Evolutionary conservation across 2,113 vertebrate genomes (phyloP).

Genomic region (Oncorhynchus masou): DNA sequence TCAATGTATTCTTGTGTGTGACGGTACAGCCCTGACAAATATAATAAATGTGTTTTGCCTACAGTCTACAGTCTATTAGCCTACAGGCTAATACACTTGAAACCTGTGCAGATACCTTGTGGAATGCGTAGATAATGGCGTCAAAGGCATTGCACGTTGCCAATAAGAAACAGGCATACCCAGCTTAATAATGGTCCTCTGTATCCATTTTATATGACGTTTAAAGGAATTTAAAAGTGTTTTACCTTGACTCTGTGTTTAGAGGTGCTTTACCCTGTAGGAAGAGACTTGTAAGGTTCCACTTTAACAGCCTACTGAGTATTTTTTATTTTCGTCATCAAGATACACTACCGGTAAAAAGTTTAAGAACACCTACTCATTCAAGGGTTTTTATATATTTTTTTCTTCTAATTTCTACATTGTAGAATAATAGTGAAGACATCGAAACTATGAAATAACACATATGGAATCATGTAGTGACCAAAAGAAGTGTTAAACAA

Average conservation of each 20-base stretch:
- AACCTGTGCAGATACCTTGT: conserved; percentile 12
- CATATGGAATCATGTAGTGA: too few relatives aligned
- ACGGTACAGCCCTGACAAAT: not conserved
- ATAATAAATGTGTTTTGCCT: conserved; percentile 2
- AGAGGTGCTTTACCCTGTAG: not conserved
- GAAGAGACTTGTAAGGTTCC: not conserved
- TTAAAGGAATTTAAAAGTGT: not conserved
- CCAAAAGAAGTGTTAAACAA: too few relatives aligned
- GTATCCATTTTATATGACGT: conserved; percentile 2
- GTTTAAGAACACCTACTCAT: too few relatives aligned
- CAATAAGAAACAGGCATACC: conserved; percentile 35
- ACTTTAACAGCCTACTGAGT: not conserved
- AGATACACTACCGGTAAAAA: not conserved
- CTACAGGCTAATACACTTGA: conserved; percentile 11
- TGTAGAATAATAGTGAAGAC: too few relatives aligned
- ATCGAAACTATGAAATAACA: too few relatives aligned
- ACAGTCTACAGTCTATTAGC: not conserved
- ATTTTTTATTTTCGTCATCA: not conserved
- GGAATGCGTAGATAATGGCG: conserved; percentile 44
- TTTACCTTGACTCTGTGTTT: not conserved
- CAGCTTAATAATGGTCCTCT: conserved; percentile 15
- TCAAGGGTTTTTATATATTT: too few relatives aligned
- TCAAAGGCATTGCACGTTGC: conserved; percentile 14
- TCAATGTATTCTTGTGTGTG: not conserved
- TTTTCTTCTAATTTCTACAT: too few relatives aligned